These are phyloP conservation scores for Thomomys bottae DNA, from an alignment of 2,113 vertebrate genomes.

Conservation along the genomic window DNA sequence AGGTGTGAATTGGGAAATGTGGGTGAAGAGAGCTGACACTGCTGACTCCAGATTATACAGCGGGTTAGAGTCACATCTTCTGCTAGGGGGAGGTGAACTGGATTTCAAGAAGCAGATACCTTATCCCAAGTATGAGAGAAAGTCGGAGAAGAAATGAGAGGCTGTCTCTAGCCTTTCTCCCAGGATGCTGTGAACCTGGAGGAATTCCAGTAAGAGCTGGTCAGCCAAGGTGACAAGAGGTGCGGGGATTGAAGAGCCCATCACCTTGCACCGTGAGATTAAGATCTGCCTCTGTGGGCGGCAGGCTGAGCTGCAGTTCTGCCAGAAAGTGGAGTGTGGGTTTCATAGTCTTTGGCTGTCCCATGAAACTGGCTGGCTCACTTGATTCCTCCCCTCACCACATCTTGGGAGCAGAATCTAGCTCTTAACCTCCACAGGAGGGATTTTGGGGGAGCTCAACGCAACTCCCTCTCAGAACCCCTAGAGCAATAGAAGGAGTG, in stretches of 20 bases:
- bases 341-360: not conserved
- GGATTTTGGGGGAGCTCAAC: not conserved
- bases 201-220: slow-evolving; percentile 12
- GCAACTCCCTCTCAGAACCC: not conserved
- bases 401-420: not conserved
- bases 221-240: not conserved
- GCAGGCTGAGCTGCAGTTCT: not conserved
- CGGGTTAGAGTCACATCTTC: not conserved
- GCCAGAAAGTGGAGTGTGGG: slow-evolving; percentile 56
- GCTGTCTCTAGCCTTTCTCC: not conserved
- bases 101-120: not conserved
- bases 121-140: not conserved
- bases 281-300: slow-evolving; percentile 57
- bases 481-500: not conserved
- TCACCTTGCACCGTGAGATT: slow-evolving; percentile 56
- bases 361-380: slow-evolving; percentile 11
- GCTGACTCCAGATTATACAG: not conserved
- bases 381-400: not conserved
- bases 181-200: not conserved
- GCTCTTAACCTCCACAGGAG: not conserved
- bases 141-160: not conserved
- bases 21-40: not conserved
- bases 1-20: too few species aligned
- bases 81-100: not conserved
- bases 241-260: not conserved